Base-by-base conservation (phyloP, 1,140 invertebrate genomes). In the Apis florea region DNA sequence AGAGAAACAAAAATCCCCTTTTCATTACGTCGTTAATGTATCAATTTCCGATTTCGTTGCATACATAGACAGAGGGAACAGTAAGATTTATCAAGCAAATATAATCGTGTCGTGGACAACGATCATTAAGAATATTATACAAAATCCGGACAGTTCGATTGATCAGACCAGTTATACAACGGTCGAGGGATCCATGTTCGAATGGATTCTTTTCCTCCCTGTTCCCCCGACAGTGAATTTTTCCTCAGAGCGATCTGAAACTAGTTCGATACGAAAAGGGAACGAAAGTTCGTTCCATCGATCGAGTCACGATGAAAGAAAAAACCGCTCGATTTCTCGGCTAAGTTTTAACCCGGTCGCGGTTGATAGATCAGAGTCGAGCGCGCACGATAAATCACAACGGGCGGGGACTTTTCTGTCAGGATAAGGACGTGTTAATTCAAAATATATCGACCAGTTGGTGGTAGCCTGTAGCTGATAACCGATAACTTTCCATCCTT, bases 361-460 rank as follows among this genome's bases (percentile, higher is more conserved):
- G 56, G n/a, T 63, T 31, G 19, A n/a, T 15, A 24, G 69, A 64
- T 47, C 49, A 31, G 21, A 17, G 40, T 24, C 12, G 31, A 40
- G 31, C 21, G 47, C 21, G 6, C 31, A 1, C 58, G 74, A 76
- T 82, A 82, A 77, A 70, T 77, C 66, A 82, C 47, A 31, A 26
- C 47, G 17, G 9, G 11, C n/a, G 47, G 26, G 8, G 61, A 76
- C 74, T 82, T 77, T 76, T 69, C 64, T 40, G 26, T 26, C 54
- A 10, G 56, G 69, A 54, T 66, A 40, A 13, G 74, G 74, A 82
- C 80, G 74, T 82, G 66, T 77, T 77, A 77, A 82, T 77, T 82
- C 74, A 63, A 77, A 82, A 70, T 76, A 63, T 77, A 82, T 77
- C 66, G 56, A 47, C 74, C n/a, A 15, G 49, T 15, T 17, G 12